These are phyloP conservation scores for Chelonoidis abingdonii DNA, from an alignment of 2,113 vertebrate species.

Conservation along the genomic window DNA sequence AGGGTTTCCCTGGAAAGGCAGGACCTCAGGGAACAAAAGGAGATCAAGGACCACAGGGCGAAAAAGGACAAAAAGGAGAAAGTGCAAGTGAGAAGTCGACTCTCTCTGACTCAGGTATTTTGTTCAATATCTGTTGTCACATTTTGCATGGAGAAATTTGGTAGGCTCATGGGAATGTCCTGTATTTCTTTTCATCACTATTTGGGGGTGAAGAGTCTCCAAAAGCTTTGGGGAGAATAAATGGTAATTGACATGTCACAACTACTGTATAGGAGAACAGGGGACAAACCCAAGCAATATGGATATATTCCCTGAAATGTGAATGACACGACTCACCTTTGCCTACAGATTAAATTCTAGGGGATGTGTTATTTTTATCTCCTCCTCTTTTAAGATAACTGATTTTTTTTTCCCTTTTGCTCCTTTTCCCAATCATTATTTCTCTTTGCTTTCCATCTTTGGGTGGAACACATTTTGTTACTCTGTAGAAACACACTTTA, in stretches of 20 bases:
- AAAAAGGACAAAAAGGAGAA: conserved; percentile 11
- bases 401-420: neutral
- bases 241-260: neutral
- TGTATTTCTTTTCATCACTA: neutral
- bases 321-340: neutral
- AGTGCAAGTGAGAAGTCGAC: neutral
- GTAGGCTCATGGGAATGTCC: neutral
- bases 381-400: neutral
- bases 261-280: neutral
- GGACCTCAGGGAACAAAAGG: neutral
- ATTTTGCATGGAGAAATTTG: neutral
- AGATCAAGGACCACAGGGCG: neutral
- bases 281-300: neutral
- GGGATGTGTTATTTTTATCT: neutral
- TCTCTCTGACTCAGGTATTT: neutral
- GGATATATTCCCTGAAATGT: neutral
- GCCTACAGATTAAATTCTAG: neutral
- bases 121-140: neutral
- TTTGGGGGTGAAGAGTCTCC: neutral
- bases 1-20: neutral
- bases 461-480: neutral
- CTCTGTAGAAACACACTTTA: neutral
- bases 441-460: neutral
- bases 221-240: neutral
- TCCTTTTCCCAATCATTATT: neutral